Evolutionary conservation across 2,888 invertebrate species (phyloP).

Genomic region (Melanchra persicariae): DNA sequence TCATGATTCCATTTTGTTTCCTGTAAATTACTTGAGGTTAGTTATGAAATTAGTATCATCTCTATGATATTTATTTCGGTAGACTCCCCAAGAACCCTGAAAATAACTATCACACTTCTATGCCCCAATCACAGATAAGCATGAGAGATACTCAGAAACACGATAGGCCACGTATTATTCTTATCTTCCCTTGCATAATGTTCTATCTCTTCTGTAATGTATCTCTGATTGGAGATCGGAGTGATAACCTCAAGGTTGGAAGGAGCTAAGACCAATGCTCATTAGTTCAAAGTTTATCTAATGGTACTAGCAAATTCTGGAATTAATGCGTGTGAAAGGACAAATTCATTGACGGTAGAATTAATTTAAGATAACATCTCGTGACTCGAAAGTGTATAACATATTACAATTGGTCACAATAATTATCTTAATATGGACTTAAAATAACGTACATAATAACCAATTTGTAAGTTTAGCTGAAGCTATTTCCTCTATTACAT

Average conservation of each 20-base stretch:
- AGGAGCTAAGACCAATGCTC: not conserved
- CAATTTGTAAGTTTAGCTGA: no score
- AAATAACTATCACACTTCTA: constrained; percentile 6
- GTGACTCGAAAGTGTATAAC: not conserved
- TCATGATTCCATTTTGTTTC: not conserved
- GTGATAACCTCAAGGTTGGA: constrained; percentile 46
- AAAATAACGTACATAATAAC: not conserved
- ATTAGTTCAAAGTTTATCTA: not conserved
- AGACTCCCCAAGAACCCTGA: not conserved
- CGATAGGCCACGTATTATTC: constrained; percentile 50
- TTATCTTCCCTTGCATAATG: constrained; percentile 49
- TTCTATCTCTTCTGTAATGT: constrained; percentile 47
- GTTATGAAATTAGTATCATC: not conserved
- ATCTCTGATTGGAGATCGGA: constrained; percentile 49
- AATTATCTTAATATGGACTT: not conserved
- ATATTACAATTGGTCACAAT: not conserved
- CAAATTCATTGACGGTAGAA: not conserved
- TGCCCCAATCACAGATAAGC: constrained; percentile 32
- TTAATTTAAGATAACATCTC: not conserved
- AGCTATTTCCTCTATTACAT: no score
- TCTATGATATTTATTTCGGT: not conserved
- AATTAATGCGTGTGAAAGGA: not conserved
- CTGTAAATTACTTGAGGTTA: not conserved
- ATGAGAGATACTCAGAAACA: constrained; percentile 48
- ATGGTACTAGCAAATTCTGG: not conserved